Evolutionary conservation across 2,888 invertebrate genomes (phyloP), one percentile per base, ranked within the genome.

Genomic region (Diarsia dahlii): DNA sequence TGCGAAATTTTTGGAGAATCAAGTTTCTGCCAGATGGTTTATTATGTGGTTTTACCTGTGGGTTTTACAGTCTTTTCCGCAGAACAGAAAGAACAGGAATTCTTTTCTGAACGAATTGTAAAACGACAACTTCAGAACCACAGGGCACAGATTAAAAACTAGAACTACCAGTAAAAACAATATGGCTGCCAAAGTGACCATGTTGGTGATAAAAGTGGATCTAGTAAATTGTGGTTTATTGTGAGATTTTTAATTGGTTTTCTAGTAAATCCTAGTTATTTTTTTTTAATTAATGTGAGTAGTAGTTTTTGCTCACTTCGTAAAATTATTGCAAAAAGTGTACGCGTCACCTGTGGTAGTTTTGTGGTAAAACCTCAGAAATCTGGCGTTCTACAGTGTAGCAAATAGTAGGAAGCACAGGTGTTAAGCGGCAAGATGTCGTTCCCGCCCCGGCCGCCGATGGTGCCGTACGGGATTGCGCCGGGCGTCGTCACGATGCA

Each of bases 361-460:
- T 84, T 80, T 74, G 72, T 77, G 71, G 68, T 80, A 64, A 82
- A 84, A 82, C 75, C 71, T 87, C 75, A 74, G 67, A 81, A 84
- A 80, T 74, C 74, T 86, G 81, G 77, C 80, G 70, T 80, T 74
- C 66, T 67, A 75, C 69, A 77, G 76, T 69, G 76, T 74, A 80
- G 74, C 71, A 64, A 74, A 75, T 13, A 58, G 67, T 76, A 72
- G 69, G 78, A 72, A 80, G 75, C 60, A 78, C 63, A 65, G 62
- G 74, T 56, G 68, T 70, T 69, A 63, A 75, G 76, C 82, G 70
- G 82, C 82, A 84, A 84, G 87, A 99, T 99, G 99, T 99, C 99
- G 86, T 99, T 98, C 95, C 99, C 98, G 82, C 98, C 99, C 84
- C 98, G 99, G 87, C 97, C 98, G 90, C 98, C 98, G 67, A 98